Percentiles rank a stretch among this genome's conserved stretches.
Evolutionary conservation across 2,888 invertebrate genomes (phyloP).

Genomic region (Mactromeris polynyma): DNA sequence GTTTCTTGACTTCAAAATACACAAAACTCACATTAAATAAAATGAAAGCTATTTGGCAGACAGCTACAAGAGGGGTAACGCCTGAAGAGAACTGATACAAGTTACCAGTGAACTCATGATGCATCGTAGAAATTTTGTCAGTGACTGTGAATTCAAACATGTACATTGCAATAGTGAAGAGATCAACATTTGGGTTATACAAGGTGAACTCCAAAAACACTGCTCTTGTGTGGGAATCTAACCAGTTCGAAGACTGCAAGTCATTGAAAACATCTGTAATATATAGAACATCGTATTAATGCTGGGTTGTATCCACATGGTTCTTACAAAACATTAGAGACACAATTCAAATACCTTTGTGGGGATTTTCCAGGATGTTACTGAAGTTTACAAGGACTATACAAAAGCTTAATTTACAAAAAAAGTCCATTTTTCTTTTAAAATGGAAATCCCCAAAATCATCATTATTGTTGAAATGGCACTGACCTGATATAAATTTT

Average conservation of each 20-base stretch:
- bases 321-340: no score
- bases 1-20: slow-evolving; percentile 64
- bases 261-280: slow-evolving; percentile 18
- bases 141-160: slow-evolving; percentile 71
- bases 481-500: no score
- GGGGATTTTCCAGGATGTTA: no score
- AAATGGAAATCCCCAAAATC: no score
- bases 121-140: slow-evolving; percentile 62
- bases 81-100: slow-evolving; percentile 62
- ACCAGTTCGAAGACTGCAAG: slow-evolving; percentile 54
- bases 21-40: slow-evolving; percentile 63
- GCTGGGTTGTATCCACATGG: no score
- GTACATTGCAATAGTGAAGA: slow-evolving; percentile 71
- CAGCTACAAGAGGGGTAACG: slow-evolving; percentile 55
- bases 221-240: slow-evolving; percentile 71
- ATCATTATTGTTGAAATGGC: no score
- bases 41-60: slow-evolving; percentile 68
- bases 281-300: no score
- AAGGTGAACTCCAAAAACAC: slow-evolving; percentile 74
- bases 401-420: no score
- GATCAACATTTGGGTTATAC: slow-evolving; percentile 74
- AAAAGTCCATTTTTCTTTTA: no score
- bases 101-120: slow-evolving; percentile 70
- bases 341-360: no score
- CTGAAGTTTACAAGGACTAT: not conserved